Base-by-base conservation (phyloP, 1,140 invertebrate genomes). In the Drosophila ficusphila region DNA sequence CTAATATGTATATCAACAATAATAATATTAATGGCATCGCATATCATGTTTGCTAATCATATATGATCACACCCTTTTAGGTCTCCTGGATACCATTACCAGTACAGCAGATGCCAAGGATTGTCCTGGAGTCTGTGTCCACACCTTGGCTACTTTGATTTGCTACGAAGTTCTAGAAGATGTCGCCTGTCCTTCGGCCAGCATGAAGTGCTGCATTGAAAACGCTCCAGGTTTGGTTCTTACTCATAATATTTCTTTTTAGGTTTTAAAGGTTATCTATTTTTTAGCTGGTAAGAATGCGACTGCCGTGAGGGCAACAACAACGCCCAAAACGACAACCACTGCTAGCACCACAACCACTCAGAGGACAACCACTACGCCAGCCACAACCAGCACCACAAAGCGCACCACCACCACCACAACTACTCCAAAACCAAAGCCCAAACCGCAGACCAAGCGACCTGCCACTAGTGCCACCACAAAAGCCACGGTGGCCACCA, bases 71-170 rank as follows among this genome's bases (percentile, higher is more conserved):
- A n/a, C n/a, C 6, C 12, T 4, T 11, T 2, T 3, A 97, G 96
- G 96, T 77, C 93, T 97, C 1, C 91, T 97, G 61, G 96, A 97
- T 70, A 95, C 96, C 1, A 94, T 97, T 78, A 96, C 96, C 9
- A 96, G 94, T 31, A 96, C 96, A 16, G 96, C 95, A 16, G 95
- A 96, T 81, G 94, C 94, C 34, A 96, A 96, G 81, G 95, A 96
- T 76, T 97, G 96, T 91, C 96, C 96, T 0, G 96, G 97, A 0
- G 94, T 96, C 41, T 98, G 96, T 89, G 95, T 97, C 23, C 96
- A 97, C 82, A 94, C 95, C 4, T 86, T 97, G 19, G 95, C 96
- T 5, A 95, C 96, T 0, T 92, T 97, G 27, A 96, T 97, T 72
- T 97, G 96, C 90, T 95, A 96, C 89, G 95, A 96, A 73, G 96